Conservation (phyloP, 2,797 vertebrate species). For the Threskiornis aethiopicus region DNA sequence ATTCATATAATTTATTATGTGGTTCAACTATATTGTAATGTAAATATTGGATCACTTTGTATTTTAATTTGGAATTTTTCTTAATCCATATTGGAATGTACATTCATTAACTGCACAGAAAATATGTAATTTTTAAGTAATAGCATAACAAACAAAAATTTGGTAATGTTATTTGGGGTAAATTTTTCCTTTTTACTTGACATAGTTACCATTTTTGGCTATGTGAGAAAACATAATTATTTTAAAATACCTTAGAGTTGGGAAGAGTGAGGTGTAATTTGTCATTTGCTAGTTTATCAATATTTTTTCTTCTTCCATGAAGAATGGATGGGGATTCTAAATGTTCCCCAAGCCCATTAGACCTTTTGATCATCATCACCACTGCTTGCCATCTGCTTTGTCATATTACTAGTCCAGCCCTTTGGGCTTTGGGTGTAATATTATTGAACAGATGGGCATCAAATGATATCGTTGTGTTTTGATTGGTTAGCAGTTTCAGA, state of each 20-base stretch:
- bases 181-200: not conserved
- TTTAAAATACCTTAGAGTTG: not conserved
- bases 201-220: not conserved
- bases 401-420: not conserved
- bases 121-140: not conserved
- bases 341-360: conserved; percentile 18
- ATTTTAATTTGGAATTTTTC: not conserved
- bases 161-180: not conserved
- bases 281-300: not conserved
- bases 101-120: not conserved
- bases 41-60: not conserved
- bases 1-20: not conserved
- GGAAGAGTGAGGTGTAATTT: not conserved
- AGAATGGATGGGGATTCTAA: not conserved
- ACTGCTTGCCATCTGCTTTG: not conserved
- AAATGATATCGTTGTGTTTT: not conserved
- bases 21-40: not conserved
- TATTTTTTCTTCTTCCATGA: not conserved
- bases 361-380: not conserved
- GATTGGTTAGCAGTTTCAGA: not conserved
- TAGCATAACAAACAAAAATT: not conserved
- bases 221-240: not conserved
- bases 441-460: not conserved
- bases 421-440: not conserved
- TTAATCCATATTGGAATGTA: not conserved